Evolutionary conservation across 2,888 invertebrate genomes (phyloP).

Genomic region (Zygaena filipendulae): DNA sequence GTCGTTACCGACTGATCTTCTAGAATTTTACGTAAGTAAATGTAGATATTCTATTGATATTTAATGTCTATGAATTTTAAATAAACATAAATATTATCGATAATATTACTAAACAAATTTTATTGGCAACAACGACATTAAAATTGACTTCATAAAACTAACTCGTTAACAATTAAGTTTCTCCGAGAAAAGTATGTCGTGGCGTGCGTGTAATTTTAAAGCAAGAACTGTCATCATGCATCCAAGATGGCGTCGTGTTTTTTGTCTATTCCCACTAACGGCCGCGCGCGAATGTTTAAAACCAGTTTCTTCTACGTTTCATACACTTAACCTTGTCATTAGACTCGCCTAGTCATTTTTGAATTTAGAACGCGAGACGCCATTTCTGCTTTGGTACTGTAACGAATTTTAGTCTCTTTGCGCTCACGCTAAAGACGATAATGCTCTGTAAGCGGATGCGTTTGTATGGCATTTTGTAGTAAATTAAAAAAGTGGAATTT

Average conservation of each 20-base stretch:
- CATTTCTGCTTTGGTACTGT: slow-evolving; percentile 9
- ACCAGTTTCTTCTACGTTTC: slow-evolving; percentile 29
- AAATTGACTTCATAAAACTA: no score
- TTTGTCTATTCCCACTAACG: slow-evolving; percentile 26
- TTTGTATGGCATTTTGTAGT: slow-evolving; percentile 12
- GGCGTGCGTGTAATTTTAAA: slow-evolving; percentile 16
- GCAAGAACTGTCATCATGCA: slow-evolving; percentile 24
- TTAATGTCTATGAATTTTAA: no score
- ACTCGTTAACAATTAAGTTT: no score
- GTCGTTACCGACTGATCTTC: no score
- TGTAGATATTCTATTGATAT: no score
- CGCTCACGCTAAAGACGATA: slow-evolving; percentile 1
- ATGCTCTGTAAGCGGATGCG: slow-evolving; percentile 3
- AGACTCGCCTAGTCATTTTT: slow-evolving; percentile 26
- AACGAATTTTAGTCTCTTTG: slow-evolving; percentile 3
- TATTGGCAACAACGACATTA: no score
- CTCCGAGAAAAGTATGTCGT: no score
- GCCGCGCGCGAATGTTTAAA: slow-evolving; percentile 24
- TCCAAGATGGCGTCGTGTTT: slow-evolving; percentile 25
- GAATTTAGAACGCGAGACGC: slow-evolving; percentile 17
- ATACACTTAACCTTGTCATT: slow-evolving; percentile 31
- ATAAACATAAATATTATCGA: no score
- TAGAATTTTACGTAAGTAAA: no score
- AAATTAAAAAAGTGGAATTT: slow-evolving; percentile 18
- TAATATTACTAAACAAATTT: no score